Percentiles rank a stretch among this genome's conserved stretches.
These are phyloP conservation scores for Ondatra zibethicus DNA, from an alignment of 2,113 vertebrate genomes.

Conservation along the genomic window DNA sequence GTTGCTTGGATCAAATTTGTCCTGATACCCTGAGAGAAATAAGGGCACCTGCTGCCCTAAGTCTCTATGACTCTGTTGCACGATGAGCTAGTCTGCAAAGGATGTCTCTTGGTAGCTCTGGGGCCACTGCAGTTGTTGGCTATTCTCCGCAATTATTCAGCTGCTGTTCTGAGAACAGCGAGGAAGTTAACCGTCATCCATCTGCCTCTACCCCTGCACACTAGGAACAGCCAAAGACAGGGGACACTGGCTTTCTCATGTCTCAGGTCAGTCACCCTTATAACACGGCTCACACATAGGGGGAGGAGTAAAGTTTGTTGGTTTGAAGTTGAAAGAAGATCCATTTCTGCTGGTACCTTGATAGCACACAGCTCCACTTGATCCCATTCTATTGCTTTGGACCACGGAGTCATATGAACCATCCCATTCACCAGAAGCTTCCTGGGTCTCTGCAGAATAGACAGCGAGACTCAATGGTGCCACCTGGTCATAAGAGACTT, in stretches of 20 bases:
- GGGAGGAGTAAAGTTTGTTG: rapidly evolving
- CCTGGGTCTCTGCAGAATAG: not conserved
- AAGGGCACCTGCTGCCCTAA: not conserved
- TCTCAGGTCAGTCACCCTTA: rapidly evolving
- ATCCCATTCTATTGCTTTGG: not conserved
- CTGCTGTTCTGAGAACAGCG: not conserved
- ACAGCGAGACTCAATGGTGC: too few species aligned
- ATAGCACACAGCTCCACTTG: rapidly evolving
- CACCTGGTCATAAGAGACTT: not conserved
- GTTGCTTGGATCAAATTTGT: not conserved
- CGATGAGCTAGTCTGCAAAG: too few species aligned
- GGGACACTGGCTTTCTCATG: not conserved
- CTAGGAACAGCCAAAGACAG: rapidly evolving
- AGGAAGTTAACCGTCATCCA: not conserved
- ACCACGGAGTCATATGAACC: too few species aligned
- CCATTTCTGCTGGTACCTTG: not conserved
- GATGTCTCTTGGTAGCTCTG: not conserved
- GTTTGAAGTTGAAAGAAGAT: not conserved
- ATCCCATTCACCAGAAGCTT: not conserved
- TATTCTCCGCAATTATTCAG: not conserved
- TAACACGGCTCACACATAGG: rapidly evolving
- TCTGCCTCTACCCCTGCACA: not conserved
- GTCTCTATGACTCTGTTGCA: too few species aligned
- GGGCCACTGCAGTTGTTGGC: not conserved
- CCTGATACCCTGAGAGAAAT: not conserved